These are phyloP conservation scores for Alviniconcha strummeri DNA, from an alignment of 2,888 invertebrate genomes.

Conservation along the genomic window DNA sequence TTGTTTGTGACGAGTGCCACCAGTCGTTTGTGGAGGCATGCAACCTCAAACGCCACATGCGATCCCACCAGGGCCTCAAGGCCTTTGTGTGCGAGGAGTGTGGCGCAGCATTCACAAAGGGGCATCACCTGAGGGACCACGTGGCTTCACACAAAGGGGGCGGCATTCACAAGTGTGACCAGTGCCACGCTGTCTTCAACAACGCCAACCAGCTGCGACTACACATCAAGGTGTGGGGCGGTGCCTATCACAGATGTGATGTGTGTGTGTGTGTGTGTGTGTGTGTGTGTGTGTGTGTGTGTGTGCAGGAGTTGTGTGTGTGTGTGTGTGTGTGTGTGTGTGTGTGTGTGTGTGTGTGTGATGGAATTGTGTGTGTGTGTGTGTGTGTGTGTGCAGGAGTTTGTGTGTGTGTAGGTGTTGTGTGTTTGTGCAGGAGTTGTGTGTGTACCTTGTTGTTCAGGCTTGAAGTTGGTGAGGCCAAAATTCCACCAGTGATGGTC, in stretches of 20 bases:
- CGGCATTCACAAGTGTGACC: background rate
- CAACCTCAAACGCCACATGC: constrained; percentile 18
- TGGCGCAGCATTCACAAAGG: constrained; percentile 13
- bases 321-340: background rate
- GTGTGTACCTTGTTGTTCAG: no score
- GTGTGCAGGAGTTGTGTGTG: background rate
- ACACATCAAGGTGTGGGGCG: constrained; percentile 9
- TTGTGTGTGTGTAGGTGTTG: no score
- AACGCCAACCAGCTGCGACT: constrained; percentile 16
- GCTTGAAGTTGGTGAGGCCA: no score
- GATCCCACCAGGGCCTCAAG: constrained; percentile 15
- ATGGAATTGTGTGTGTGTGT: background rate
- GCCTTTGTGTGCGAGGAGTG: constrained; percentile 20
- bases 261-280: background rate
- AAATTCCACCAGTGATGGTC: no score
- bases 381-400: background rate
- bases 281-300: background rate
- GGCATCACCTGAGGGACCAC: constrained; percentile 15
- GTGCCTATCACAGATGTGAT: background rate
- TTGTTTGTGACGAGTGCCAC: constrained; percentile 1
- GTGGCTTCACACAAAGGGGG: constrained; percentile 15
- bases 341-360: background rate
- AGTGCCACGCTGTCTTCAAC: constrained; percentile 7
- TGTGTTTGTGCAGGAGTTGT: no score
- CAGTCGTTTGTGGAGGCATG: constrained; percentile 20